Evolutionary conservation across 1,140 invertebrate species (phyloP).

Genomic region (Bombus confusus): DNA sequence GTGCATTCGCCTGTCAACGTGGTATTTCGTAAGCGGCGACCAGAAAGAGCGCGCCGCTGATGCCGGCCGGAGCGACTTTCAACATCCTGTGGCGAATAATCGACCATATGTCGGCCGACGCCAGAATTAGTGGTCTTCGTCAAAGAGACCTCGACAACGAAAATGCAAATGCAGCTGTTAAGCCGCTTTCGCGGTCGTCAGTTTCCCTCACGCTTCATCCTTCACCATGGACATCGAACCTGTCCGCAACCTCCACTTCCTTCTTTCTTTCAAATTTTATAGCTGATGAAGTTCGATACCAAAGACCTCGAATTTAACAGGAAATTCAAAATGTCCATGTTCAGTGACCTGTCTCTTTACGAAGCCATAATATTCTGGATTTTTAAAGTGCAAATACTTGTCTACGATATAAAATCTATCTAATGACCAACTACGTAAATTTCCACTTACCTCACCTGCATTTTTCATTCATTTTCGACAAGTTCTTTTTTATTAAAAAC

Average conservation of each 20-base stretch:
- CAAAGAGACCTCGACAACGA: conserved; percentile 49
- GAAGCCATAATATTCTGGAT: too few species aligned
- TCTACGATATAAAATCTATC: too few species aligned
- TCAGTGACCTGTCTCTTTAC: too few species aligned
- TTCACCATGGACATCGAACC: neutral
- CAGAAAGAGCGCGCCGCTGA: conserved; percentile 57
- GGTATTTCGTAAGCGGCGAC: conserved; percentile 55
- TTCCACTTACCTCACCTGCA: too few species aligned
- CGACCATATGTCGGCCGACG: conserved; percentile 55
- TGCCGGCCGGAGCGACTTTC: conserved; percentile 60
- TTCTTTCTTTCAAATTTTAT: neutral
- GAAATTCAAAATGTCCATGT: too few species aligned
- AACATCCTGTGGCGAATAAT: conserved; percentile 66
- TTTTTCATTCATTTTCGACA: too few species aligned
- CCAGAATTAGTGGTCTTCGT: conserved; percentile 64
- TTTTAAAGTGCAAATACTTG: too few species aligned
- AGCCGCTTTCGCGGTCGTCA: conserved; percentile 1
- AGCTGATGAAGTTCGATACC: neutral
- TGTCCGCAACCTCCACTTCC: conserved; percentile 29
- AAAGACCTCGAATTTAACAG: neutral
- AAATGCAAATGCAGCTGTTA: conserved; percentile 61
- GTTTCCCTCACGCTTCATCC: neutral
- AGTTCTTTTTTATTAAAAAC: too few species aligned
- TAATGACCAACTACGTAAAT: too few species aligned
- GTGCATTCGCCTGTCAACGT: conserved; percentile 59